These are phyloP conservation scores for Arnoldichthys spilopterus DNA, from an alignment of 2,797 vertebrate species.

Conservation along the genomic window DNA sequence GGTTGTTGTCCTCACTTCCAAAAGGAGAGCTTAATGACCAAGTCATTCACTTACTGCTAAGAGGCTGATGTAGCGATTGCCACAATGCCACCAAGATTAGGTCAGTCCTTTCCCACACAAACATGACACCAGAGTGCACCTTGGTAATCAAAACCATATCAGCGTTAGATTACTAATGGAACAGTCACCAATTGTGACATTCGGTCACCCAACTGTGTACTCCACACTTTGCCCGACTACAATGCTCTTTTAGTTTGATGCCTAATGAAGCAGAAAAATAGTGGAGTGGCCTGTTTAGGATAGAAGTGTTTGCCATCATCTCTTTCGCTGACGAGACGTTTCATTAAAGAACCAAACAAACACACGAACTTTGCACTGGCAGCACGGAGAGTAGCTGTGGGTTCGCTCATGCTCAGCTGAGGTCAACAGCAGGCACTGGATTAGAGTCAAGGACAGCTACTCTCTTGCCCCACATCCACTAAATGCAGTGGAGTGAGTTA, in stretches of 20 bases:
- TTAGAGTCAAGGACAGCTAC: not conserved
- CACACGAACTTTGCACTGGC: constrained; percentile 20
- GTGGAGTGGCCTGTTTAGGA: not conserved
- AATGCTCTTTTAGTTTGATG: not conserved
- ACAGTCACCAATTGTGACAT: not conserved
- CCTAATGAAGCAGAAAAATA: not conserved
- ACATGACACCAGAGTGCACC: not conserved
- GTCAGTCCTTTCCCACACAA: constrained; percentile 9
- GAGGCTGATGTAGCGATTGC: not conserved
- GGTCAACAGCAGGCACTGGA: not conserved
- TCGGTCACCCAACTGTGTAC: not conserved
- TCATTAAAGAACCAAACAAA: not conserved
- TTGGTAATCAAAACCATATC: constrained; percentile 8
- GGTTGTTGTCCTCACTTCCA: too few species aligned
- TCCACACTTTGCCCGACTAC: not conserved
- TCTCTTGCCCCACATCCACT: not conserved
- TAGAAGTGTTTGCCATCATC: not conserved
- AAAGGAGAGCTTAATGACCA: not conserved
- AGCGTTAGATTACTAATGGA: constrained; percentile 7
- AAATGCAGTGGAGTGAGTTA: not conserved
- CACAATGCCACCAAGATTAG: not conserved
- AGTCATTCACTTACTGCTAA: not conserved
- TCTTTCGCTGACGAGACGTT: not conserved
- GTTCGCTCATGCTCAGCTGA: not conserved
- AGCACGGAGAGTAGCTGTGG: not conserved